Percentiles rank a stretch among this genome's conserved stretches.
phyloP scores from a whole-genome alignment of 2,888 invertebrate species.

The Andrena flavipes region DNA sequence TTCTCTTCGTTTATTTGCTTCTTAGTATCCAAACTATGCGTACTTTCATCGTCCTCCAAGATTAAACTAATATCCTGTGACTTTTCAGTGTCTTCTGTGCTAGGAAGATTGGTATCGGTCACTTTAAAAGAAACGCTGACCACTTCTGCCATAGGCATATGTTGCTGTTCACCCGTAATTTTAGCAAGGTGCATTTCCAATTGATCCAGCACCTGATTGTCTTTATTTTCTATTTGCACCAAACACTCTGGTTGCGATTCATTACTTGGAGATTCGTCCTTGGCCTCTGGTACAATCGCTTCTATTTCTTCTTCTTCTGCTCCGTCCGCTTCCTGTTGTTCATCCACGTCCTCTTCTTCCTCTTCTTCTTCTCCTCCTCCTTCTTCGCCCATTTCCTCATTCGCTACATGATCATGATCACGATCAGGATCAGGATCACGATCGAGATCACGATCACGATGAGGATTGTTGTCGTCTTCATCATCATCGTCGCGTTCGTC shows the following conservation, averaged over 20 bases:
- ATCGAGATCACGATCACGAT: no score
- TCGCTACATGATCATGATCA: slow-evolving; percentile 42
- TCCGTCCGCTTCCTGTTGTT: slow-evolving; percentile 65
- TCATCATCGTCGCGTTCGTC: no score
- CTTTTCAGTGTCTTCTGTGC: slow-evolving; percentile 77
- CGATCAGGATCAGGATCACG: no score
- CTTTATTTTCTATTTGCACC: slow-evolving; percentile 63
- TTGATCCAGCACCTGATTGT: slow-evolving; percentile 69
- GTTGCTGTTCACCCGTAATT: slow-evolving; percentile 77
- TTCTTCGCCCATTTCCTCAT: slow-evolving; percentile 73
- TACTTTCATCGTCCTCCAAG: slow-evolving; percentile 77
- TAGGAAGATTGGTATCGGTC: slow-evolving; percentile 70
- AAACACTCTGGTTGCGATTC: slow-evolving; percentile 54
- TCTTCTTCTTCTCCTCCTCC: slow-evolving; percentile 58
- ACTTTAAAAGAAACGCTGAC: slow-evolving; percentile 74
- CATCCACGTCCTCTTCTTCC: not conserved
- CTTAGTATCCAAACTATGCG: slow-evolving; percentile 68
- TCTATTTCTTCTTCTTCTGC: slow-evolving; percentile 72
- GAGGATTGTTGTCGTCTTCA: no score
- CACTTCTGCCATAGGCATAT: slow-evolving; percentile 69
- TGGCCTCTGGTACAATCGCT: slow-evolving; percentile 39
- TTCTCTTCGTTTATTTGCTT: slow-evolving; percentile 70
- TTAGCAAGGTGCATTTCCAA: slow-evolving; percentile 77
- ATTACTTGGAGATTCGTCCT: slow-evolving; percentile 30
- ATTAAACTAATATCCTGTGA: slow-evolving; percentile 79